phyloP scores from a whole-genome alignment of 2,888 invertebrate species.

The Meteorus colon region DNA sequence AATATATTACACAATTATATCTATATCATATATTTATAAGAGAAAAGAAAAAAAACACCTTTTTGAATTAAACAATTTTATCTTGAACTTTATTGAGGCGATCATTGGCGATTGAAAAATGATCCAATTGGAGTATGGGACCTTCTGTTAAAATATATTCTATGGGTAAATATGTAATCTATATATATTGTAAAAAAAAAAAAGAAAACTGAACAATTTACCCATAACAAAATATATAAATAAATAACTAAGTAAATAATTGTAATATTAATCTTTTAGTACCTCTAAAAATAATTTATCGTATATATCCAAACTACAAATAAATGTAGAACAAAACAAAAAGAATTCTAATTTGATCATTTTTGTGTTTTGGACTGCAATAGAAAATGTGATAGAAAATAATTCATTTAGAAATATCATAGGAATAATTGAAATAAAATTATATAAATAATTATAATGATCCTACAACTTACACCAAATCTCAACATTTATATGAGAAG shows the following conservation, averaged over 20 bases:
- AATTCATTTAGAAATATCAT: background rate
- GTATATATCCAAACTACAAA: background rate
- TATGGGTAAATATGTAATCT: background rate
- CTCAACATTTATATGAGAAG: background rate
- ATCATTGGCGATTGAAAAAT: constrained; percentile 27
- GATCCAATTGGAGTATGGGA: constrained; percentile 42
- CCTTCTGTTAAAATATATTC: constrained; percentile 38
- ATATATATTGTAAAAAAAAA: background rate
- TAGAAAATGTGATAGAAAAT: background rate
- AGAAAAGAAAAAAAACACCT: constrained; percentile 7
- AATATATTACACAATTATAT: background rate
- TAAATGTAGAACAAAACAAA: background rate
- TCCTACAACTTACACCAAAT: background rate
- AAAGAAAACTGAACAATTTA: background rate
- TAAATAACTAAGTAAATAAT: background rate
- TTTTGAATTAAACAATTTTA: constrained; percentile 35
- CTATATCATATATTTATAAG: constrained; percentile 4
- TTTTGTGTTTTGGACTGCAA: background rate
- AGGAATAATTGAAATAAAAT: background rate
- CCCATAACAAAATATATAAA: background rate
- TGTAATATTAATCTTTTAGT: background rate
- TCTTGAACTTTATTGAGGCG: constrained; percentile 27
- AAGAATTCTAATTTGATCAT: background rate
- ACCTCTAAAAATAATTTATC: background rate
- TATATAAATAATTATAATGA: background rate